These are phyloP conservation scores for Eristalis tenax DNA, from an alignment of 2,888 invertebrate species.

Conservation along the genomic window DNA sequence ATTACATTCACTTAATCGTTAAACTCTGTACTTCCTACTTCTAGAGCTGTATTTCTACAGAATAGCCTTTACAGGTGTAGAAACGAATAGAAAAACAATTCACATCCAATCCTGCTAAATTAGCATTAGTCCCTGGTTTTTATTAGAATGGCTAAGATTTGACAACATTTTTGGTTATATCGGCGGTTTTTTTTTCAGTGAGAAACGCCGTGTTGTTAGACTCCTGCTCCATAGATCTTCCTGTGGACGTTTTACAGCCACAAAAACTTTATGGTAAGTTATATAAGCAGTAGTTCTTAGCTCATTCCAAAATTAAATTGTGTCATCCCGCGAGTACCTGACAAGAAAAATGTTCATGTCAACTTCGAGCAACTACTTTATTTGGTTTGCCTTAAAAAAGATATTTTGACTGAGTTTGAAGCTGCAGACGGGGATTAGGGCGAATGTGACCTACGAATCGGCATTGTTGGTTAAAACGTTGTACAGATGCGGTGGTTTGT, in stretches of 20 bases:
- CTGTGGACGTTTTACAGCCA: constrained; percentile 21
- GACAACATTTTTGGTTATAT: not conserved
- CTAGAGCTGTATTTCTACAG: no score
- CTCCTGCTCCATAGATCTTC: constrained; percentile 20
- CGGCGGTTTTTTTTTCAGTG: constrained; percentile 20
- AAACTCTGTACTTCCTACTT: no score
- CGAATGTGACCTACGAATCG: no score
- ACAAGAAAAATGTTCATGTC: no score
- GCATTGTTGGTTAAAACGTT: no score
- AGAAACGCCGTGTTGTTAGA: constrained; percentile 29
- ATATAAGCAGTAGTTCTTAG: not conserved
- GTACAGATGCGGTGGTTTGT: no score
- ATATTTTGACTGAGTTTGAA: no score
- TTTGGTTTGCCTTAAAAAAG: no score
- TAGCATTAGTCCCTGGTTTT: not conserved
- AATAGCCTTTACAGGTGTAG: not conserved
- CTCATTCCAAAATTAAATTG: not conserved
- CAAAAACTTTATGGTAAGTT: constrained; percentile 31
- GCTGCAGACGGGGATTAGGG: no score
- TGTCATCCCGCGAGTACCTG: no score
- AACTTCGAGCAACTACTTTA: no score
- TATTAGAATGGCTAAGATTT: not conserved
- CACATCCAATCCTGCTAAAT: not conserved
- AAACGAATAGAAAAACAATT: not conserved
- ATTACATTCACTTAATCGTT: no score